Percentiles rank a stretch among this genome's conserved stretches.
Evolutionary conservation across 2,797 vertebrate genomes (phyloP).

Genomic region (Pseudochirops cupreus): DNA sequence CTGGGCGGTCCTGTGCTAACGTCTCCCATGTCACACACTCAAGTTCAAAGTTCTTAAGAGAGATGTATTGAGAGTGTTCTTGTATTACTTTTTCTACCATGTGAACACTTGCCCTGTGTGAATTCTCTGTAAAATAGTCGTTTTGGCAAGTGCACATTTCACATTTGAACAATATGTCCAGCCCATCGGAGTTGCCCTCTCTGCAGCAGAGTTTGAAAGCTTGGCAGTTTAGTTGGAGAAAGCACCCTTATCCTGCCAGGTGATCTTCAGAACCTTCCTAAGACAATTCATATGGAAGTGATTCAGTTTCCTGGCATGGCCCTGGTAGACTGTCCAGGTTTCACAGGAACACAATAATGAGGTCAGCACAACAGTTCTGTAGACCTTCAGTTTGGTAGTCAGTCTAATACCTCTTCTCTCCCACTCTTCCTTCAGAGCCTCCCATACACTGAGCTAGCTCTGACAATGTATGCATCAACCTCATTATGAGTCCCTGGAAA

Average conservation of each 20-base stretch:
- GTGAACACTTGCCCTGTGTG: background rate
- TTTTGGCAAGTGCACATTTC: background rate
- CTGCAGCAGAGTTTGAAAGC: background rate
- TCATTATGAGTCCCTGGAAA: background rate
- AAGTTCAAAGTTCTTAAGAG: too few species aligned
- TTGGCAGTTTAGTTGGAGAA: background rate
- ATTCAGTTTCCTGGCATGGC: background rate
- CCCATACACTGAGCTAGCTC: background rate
- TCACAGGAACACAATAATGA: background rate
- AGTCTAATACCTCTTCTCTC: background rate
- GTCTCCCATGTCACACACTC: background rate
- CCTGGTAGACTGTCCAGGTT: background rate
- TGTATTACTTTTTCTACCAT: background rate
- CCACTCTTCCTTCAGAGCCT: background rate
- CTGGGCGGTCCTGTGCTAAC: too few species aligned
- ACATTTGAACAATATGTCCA: background rate
- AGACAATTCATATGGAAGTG: background rate
- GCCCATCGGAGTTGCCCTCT: background rate
- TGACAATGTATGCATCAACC: background rate
- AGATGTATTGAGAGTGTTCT: background rate
- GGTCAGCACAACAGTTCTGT: background rate
- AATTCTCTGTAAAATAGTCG: background rate
- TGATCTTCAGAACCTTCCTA: background rate
- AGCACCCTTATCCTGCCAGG: background rate
- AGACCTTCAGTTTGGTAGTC: background rate